Percentiles rank a stretch among this genome's conserved stretches.
Conservation (phyloP, 92 coral and sea anemone genomes). For the Parazoanthus swiftii region DNA sequence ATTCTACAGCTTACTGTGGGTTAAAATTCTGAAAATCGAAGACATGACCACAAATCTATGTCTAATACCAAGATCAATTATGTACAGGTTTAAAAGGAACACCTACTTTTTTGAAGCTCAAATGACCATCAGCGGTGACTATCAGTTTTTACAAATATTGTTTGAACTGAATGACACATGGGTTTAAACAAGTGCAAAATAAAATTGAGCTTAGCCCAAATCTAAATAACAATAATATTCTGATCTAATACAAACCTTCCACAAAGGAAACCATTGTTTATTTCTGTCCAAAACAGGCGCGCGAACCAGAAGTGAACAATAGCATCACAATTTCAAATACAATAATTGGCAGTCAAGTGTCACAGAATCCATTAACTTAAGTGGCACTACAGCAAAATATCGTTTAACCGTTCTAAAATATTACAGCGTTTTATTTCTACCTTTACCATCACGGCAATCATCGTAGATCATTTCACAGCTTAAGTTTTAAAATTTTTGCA, state of each 20-base stretch:
- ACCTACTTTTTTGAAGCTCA: too few species aligned
- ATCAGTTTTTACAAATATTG: neutral
- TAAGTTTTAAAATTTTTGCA: neutral
- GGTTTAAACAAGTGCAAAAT: neutral
- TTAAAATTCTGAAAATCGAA: too few species aligned
- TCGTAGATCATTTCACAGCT: neutral
- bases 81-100: too few species aligned
- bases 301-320: neutral
- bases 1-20: too few species aligned
- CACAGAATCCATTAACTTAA: neutral
- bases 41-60: too few species aligned
- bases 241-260: too few species aligned
- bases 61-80: too few species aligned
- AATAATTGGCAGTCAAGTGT: neutral
- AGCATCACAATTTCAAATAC: neutral
- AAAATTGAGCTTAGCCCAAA: neutral
- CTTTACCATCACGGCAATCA: neutral
- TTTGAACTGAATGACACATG: neutral
- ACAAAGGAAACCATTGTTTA: neutral
- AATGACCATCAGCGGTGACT: neutral
- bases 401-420: neutral
- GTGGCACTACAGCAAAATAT: neutral
- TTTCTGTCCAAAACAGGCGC: slow-evolving; percentile 29
- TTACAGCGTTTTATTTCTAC: too few species aligned
- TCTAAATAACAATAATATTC: neutral